These are phyloP conservation scores for Hanleya hanleyi DNA, from an alignment of 2,888 invertebrate genomes.

Conservation along the genomic window DNA sequence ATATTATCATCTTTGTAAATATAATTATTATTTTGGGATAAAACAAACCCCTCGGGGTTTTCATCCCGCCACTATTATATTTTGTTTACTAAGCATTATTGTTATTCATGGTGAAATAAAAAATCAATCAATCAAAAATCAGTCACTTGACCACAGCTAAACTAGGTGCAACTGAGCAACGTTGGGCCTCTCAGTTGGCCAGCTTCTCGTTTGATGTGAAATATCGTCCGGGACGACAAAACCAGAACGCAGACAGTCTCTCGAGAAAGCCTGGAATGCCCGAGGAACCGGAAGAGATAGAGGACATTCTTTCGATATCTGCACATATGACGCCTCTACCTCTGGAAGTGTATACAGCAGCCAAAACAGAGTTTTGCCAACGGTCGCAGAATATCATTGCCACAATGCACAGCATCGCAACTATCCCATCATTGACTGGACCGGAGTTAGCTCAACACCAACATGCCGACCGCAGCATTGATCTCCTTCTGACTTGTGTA, in stretches of 20 bases:
- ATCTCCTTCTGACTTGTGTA: background rate
- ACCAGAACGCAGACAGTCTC: constrained; percentile 27
- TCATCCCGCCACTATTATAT: too few species aligned
- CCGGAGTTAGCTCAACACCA: background rate
- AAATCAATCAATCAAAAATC: too few species aligned
- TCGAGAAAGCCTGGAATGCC: constrained; percentile 12
- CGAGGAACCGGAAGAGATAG: background rate
- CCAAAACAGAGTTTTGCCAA: background rate
- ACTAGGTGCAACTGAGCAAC: constrained; percentile 29
- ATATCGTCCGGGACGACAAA: constrained; percentile 21
- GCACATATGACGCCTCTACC: constrained; percentile 2
- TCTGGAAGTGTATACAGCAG: background rate
- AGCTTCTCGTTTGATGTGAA: constrained; percentile 22
- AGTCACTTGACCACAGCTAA: too few species aligned
- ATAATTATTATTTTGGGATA: too few species aligned
- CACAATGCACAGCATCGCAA: background rate
- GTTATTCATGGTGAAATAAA: too few species aligned
- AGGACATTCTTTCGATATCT: background rate
- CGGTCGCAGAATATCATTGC: background rate
- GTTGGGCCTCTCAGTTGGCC: constrained; percentile 31
- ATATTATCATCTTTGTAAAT: too few species aligned
- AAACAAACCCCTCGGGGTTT: too few species aligned
- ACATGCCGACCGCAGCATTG: background rate
- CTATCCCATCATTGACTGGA: background rate
- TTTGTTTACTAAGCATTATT: too few species aligned